Base-by-base conservation (phyloP, 2,113 vertebrate genomes). In the Mesoclemmys tuberculata region DNA sequence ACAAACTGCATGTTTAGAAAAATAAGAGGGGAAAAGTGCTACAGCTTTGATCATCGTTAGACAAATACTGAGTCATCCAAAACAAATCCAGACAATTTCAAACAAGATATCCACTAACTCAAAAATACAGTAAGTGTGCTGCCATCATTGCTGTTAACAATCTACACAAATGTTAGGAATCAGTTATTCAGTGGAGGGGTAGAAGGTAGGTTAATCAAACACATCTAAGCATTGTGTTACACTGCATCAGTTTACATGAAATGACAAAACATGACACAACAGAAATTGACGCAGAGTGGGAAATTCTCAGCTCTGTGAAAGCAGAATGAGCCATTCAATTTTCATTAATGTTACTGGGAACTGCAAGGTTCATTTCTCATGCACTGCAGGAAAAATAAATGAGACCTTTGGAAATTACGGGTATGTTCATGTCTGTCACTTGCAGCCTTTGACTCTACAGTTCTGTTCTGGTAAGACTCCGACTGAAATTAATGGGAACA, bases 401-500 rank as follows among this genome's bases (percentile, higher is more conserved):
- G 35, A 9, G 90, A 41, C 41, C 79, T 27, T 71, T 4, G 38
- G 85, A 68, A 49, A 74, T 52, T 51, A 27, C 1, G 22, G 38
- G 44, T 26, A 80, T 5, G 8, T n/a, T 18, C 0, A 10, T n/a
- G 55, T 77, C 91, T 84, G 54, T n/a, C 82, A 55, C 19, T 82
- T 48, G 21, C 56, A 58, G 41, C 14, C 7, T 64, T 85, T 46
- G 84, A 21, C 21, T 54, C 8, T 41, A 64, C 64, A 5, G 10
- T 77, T 83, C 80, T 82, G 87, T 90, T 79, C 22, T 27, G 58
- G 4, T 38, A 79, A 4, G 1, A n/a, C 16, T 71, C 44, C 64
- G 29, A 46, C 27, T 52, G 52, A 92, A 95, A 92, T 94, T 87
- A 93, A 68, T 26, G 56, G 49, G 7, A 18, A 35, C 29, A 14